phyloP scores from a whole-genome alignment of 2,888 invertebrate genomes.

The Eilema caniola region DNA sequence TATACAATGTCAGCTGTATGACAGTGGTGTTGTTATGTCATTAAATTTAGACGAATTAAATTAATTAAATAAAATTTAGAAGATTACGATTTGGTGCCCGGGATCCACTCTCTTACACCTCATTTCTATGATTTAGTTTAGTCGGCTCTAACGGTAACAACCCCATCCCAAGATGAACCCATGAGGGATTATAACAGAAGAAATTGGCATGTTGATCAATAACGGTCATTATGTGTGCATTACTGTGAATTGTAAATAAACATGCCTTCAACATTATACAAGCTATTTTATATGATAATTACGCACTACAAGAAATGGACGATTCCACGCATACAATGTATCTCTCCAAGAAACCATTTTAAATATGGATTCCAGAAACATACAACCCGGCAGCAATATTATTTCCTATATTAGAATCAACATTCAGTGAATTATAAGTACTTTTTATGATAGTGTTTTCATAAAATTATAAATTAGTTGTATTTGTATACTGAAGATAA shows the following conservation, averaged over 20 bases:
- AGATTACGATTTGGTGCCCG: too few species aligned
- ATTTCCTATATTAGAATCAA: slow-evolving; percentile 3
- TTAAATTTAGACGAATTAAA: too few species aligned
- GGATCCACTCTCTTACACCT: too few species aligned
- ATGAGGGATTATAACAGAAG: too few species aligned
- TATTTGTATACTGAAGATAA: too few species aligned
- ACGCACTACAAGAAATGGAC: background rate
- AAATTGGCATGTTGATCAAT: background rate
- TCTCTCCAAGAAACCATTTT: slow-evolving; percentile 1
- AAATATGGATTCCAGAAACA: background rate
- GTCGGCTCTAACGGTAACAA: too few species aligned
- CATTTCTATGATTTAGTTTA: too few species aligned
- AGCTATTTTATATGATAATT: slow-evolving; percentile 3
- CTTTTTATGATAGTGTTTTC: background rate
- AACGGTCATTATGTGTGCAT: background rate
- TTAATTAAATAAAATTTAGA: too few species aligned
- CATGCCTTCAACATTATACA: background rate
- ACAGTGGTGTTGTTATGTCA: too few species aligned
- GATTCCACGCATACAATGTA: background rate
- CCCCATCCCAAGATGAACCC: too few species aligned
- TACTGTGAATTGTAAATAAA: background rate
- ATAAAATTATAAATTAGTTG: too few species aligned
- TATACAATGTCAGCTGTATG: too few species aligned
- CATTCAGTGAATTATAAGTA: slow-evolving; percentile 17
- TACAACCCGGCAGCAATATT: background rate